Conservation (phyloP, 2,113 vertebrate species). For the Alosa alosa region DNA sequence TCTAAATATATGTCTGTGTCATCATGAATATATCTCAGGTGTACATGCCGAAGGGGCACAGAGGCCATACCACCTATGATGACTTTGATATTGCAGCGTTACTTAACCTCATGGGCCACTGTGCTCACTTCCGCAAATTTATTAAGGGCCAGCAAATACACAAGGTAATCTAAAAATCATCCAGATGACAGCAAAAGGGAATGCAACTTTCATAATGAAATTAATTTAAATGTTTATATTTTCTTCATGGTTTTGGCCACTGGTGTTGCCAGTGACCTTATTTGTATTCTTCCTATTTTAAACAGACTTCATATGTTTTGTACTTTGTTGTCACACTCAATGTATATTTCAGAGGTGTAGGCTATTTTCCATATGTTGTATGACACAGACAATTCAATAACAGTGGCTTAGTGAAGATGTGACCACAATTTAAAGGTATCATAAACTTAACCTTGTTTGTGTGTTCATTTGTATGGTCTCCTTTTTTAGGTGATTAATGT, state of each 20-base stretch:
- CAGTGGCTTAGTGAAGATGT: too few species aligned
- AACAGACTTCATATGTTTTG: too few species aligned
- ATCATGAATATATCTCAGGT: slow-evolving; percentile 41
- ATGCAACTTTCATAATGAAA: not conserved
- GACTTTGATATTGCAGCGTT: slow-evolving; percentile 56
- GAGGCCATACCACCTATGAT: slow-evolving; percentile 17
- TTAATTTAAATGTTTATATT: not conserved
- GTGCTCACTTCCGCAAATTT: slow-evolving; percentile 44
- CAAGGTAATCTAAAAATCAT: not conserved
- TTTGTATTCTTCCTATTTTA: too few species aligned
- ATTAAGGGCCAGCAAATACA: not conserved
- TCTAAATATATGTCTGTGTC: not conserved
- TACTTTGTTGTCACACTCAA: too few species aligned
- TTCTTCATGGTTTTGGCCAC: too few species aligned
- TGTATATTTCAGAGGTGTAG: too few species aligned
- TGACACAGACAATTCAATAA: too few species aligned
- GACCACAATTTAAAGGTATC: too few species aligned
- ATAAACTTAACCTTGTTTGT: too few species aligned
- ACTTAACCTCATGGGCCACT: slow-evolving; percentile 48
- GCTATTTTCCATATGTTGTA: too few species aligned
- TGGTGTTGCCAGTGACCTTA: too few species aligned
- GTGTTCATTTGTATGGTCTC: too few species aligned
- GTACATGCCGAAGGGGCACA: slow-evolving; percentile 52
- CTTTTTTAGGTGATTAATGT: slow-evolving; percentile 45
- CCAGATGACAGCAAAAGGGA: not conserved